Percentiles rank a stretch among this genome's conserved stretches.
Evolutionary conservation across 2,797 vertebrate species (phyloP).

Genomic region (Crypturellus tataupa): DNA sequence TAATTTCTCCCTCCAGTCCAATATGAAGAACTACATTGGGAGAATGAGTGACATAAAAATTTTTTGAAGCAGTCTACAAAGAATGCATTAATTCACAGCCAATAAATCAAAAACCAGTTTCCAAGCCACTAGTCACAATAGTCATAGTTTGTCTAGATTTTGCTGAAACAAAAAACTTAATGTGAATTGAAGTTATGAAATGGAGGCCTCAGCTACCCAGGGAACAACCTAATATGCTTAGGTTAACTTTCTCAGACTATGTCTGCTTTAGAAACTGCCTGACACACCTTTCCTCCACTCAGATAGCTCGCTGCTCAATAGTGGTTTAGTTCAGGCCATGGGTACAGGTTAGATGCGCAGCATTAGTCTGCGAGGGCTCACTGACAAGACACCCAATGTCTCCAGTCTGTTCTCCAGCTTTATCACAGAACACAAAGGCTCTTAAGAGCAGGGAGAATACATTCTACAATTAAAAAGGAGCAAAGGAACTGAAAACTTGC

Average conservation of each 20-base stretch:
- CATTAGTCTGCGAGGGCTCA: neutral
- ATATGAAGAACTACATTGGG: neutral
- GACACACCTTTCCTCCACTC: neutral
- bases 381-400: slow-evolving; percentile 43
- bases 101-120: neutral
- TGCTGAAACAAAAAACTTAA: neutral
- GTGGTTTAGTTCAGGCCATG: neutral
- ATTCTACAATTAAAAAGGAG: neutral
- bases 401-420: slow-evolving; percentile 14
- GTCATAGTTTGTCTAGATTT: neutral
- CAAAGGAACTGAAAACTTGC: neutral
- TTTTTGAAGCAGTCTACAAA: neutral
- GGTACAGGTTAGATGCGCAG: neutral
- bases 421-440: neutral
- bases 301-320: neutral
- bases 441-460: neutral
- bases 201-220: neutral
- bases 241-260: neutral
- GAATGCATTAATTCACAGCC: neutral
- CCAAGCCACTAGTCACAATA: neutral
- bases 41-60: neutral
- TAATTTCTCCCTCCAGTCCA: neutral
- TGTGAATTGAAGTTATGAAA: neutral
- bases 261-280: neutral
- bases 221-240: neutral